A percentile compares a stretch with the other conserved stretches of the same genome.
Conservation (phyloP, 2,797 vertebrate genomes). For the Acanthurus tractus region DNA sequence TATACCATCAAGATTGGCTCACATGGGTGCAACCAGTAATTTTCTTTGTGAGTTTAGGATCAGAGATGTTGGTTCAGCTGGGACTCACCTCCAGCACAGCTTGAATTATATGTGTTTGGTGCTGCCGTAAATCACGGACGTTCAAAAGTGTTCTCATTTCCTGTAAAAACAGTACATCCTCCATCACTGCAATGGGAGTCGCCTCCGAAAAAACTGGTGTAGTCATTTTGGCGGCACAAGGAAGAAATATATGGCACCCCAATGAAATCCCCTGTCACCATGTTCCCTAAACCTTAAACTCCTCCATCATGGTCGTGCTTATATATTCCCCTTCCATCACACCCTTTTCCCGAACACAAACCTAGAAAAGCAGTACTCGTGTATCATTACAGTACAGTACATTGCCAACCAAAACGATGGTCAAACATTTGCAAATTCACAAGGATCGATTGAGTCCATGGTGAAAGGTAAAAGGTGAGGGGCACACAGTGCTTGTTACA, state of each 20-base stretch:
- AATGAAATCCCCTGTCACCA: not conserved
- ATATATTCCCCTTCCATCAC: not conserved
- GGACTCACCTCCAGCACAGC: not conserved
- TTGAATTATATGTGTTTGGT: constrained; percentile 2
- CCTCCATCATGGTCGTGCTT: not conserved
- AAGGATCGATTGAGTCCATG: too few relatives aligned
- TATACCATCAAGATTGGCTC: not conserved
- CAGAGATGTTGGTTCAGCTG: not conserved
- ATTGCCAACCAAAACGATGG: not conserved
- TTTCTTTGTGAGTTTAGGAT: not conserved
- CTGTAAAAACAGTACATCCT: constrained; percentile 27
- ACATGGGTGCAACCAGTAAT: not conserved
- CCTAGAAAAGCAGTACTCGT: not conserved
- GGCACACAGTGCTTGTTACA: too few relatives aligned
- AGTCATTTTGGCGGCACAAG: not conserved
- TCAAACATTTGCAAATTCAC: not conserved
- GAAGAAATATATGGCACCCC: not conserved
- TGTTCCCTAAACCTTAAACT: not conserved
- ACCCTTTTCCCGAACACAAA: not conserved
- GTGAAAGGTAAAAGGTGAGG: too few relatives aligned
- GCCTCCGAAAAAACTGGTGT: not conserved
- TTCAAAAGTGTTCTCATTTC: constrained; percentile 35
- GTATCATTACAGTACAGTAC: not conserved
- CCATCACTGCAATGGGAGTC: constrained; percentile 14
- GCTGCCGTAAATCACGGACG: constrained; percentile 21